Conservation (phyloP, 1,140 invertebrate species). For the Procambarus clarkii region DNA sequence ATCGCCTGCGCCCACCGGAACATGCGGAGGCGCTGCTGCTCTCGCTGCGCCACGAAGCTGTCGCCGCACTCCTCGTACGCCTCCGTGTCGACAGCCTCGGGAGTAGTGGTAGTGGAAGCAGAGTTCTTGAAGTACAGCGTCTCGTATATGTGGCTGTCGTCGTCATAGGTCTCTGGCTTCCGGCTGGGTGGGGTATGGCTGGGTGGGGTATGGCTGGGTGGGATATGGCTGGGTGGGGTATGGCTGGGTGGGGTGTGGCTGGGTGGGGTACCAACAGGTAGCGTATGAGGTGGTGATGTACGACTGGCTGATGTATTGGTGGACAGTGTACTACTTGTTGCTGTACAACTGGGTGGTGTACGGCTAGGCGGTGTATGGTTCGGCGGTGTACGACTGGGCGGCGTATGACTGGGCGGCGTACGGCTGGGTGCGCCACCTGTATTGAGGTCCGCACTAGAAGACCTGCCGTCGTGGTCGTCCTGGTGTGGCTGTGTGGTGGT, state of each 20-base stretch:
- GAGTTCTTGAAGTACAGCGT: not conserved
- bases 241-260: not conserved
- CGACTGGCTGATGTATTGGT: not conserved
- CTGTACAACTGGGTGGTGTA: too few relatives aligned
- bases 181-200: not conserved
- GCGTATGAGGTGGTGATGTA: not conserved
- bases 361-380: too few relatives aligned
- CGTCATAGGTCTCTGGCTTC: not conserved
- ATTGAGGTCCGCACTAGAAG: too few relatives aligned
- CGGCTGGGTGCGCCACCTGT: too few relatives aligned
- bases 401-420: too few relatives aligned
- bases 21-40: not conserved
- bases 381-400: too few relatives aligned
- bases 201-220: not conserved
- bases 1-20: not conserved
- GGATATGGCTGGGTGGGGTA: not conserved
- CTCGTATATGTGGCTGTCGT: constrained; percentile 25
- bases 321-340: not conserved
- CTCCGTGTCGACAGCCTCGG: not conserved
- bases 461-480: not conserved
- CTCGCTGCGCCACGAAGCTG: constrained; percentile 18
- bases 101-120: not conserved
- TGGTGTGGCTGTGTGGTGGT: not conserved
- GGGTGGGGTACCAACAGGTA: not conserved
- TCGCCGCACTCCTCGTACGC: not conserved